phyloP scores from a whole-genome alignment of 1,140 invertebrate species.

The Condylostylus longicornis region DNA sequence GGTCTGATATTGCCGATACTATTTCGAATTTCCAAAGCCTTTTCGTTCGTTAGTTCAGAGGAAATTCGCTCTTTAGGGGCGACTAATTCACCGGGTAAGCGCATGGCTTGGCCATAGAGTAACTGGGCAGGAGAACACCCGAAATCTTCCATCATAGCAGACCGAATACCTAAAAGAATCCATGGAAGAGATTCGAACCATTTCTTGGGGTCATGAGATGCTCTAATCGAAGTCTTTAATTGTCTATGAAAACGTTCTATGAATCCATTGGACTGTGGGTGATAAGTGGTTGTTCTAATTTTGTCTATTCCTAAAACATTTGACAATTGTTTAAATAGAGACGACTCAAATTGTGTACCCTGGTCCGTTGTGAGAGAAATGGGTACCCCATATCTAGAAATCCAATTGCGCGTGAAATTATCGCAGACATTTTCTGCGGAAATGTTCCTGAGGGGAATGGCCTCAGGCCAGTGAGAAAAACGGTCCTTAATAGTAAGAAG shows the following conservation, averaged over 20 bases:
- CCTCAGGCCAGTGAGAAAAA: slow-evolving; percentile 30
- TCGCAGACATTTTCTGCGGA: slow-evolving; percentile 9
- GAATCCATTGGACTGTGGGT: slow-evolving; percentile 22
- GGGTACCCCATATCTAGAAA: slow-evolving; percentile 21
- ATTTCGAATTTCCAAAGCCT: too few relatives aligned
- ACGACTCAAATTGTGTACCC: slow-evolving; percentile 25
- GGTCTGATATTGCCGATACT: too few relatives aligned
- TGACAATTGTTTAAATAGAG: slow-evolving; percentile 9
- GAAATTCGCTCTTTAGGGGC: too few relatives aligned
- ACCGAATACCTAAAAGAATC: slow-evolving; percentile 15
- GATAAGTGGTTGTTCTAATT: slow-evolving; percentile 25
- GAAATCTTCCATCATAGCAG: slow-evolving; percentile 8
- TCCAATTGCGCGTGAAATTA: slow-evolving; percentile 23
- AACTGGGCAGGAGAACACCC: slow-evolving; percentile 5
- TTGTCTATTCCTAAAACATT: slow-evolving; percentile 10
- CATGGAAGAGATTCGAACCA: slow-evolving; percentile 20
- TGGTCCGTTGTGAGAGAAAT: slow-evolving; percentile 26
- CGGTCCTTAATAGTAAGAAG: slow-evolving; percentile 29
- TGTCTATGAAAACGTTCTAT: slow-evolving; percentile 21
- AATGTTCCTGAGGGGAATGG: slow-evolving; percentile 19
- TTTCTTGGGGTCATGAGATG: slow-evolving; percentile 6
- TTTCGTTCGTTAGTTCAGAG: too few relatives aligned
- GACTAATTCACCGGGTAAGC: slow-evolving; percentile 28
- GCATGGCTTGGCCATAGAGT: slow-evolving; percentile 14
- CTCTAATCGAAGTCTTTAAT: slow-evolving; percentile 18